Percentiles rank a stretch among this genome's conserved stretches.
Evolutionary conservation across 2,113 vertebrate genomes (phyloP).

Genomic region (Gymnobelideus leadbeateri): DNA sequence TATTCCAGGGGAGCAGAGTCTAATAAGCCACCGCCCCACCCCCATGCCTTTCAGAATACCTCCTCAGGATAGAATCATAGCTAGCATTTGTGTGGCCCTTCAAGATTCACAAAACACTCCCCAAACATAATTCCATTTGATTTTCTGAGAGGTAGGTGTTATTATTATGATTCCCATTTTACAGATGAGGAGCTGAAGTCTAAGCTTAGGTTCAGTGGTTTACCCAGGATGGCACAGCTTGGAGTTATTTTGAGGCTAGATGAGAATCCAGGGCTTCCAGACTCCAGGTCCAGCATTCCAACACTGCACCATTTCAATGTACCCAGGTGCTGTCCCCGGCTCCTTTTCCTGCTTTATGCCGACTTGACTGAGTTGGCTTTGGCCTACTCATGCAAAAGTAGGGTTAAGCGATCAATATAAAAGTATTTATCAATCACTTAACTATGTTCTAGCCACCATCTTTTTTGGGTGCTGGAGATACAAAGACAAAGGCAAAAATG

Average conservation of each 20-base stretch:
- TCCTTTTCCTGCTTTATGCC: not conserved
- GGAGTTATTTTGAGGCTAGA: not conserved
- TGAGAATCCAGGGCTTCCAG: not conserved
- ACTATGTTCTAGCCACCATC: not conserved
- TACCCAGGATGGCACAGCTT: not conserved
- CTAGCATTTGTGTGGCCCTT: not conserved
- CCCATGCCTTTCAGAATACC: not conserved
- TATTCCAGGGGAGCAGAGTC: not conserved
- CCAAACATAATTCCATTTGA: not conserved
- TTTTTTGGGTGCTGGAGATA: not conserved
- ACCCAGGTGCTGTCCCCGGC: not conserved
- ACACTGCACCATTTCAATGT: not conserved
- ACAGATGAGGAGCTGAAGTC: not conserved
- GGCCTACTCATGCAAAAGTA: not conserved
- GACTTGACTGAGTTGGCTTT: not conserved
- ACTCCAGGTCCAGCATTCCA: not conserved
- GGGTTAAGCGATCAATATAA: not conserved
- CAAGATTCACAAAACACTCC: not conserved
- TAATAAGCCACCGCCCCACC: not conserved
- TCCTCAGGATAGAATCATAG: not conserved
- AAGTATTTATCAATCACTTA: not conserved
- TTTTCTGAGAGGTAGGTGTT: not conserved
- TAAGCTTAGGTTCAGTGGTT: not conserved
- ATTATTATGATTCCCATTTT: not conserved
- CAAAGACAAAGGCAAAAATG: not conserved